Evolutionary conservation across 2,888 invertebrate species (phyloP), one percentile per base, ranked within the genome.

Genomic region (Herminia tarsipennalis): DNA sequence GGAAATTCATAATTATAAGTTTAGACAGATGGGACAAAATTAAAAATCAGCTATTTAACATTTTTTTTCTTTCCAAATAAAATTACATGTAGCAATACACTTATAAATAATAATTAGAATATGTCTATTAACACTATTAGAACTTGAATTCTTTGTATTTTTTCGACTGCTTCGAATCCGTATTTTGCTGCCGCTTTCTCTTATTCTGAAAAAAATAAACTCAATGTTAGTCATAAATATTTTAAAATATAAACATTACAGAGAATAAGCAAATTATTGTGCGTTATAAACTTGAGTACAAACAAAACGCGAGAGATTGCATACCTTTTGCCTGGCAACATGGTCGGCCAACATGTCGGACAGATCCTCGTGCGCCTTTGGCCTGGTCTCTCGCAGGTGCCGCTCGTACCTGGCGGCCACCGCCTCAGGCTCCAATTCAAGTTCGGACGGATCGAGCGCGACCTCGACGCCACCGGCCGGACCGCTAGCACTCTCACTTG

Each of bases 101-200:
- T 62, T 68, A 68, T 42, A 50, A 58, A 54, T 67, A 58, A 29
- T 43, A 49, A 49, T 49, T 62, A 54, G 8, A 59, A 38, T 56
- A 59, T 38, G 47, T 65, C 58, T 58, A 62, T 39, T 58, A 66
- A 43, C 50, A 60, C 61, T 58, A 60, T 73, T 88, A 99, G 93
- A 99, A 99, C 85, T 99, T 99, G 92, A 99, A 99, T 82, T 99
- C 98, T 88, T 98, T 99, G 93, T 98, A 98, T 91, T 99, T 98
- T 92, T 99, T 99, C 8, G 97, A 95, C 66, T 96, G 95, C 83
- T 98, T 98, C 2, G 96, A 94, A 66, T 98, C 97, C 74, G 97
- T 95, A 60, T 96, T 96, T 81, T 97, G 96, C 66, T 98, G 97
- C 51, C 98, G 94, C 84, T 98, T 98, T 59, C 98, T 93, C 89